Base-by-base conservation (phyloP, 2,113 vertebrate species). In the Lasiurus cinereus region DNA sequence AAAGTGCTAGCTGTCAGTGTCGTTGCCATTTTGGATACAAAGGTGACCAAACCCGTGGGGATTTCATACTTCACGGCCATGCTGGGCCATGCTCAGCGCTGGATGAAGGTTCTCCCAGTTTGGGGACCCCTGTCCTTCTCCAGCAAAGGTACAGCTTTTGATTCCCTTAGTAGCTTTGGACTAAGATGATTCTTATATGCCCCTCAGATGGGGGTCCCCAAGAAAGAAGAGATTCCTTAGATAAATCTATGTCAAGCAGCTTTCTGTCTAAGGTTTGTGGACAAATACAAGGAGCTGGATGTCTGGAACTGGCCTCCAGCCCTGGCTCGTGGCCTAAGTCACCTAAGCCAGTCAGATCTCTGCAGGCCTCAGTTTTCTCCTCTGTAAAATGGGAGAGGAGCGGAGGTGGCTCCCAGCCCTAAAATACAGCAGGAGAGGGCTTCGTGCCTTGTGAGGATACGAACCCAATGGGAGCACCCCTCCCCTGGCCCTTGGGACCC, bases 21-120 rank as follows among this genome's bases (percentile, higher is more conserved):
- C 1, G 13, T 67, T 33, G 14, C 46, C 59, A 10, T 2, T 6
- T 2, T 6, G 43, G 36, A n/a, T 6, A 10, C 62, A 72, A 39
- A 66, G 8, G 21, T 22, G 24, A 48, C 48, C 73, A 21, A 31
- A 8, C 6, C 6, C 1, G 4, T 0, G 15, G 29, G 0, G 2
- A 85, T 22, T 33, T 74, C 13, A 19, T 6, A 29, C 27, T 27
- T 11, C 8, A 9, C 3, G 11, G 24, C 22, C n/a, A 36, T 1
- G 8, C 14, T 64, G 4, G 14, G 31, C 33, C 36, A 36, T 3
- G 13, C 10, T 70, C 9, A 11, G 52, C 12, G 10, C 69, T 29
- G 82, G 64, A 59, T 19, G 12, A n/a, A 78, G 85, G 72, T 0
- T n/a, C 19, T 13, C 39, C 69, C n/a, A 73, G 31, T 2, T 2